Conservation (phyloP, 1,140 invertebrate species). For the Diplogasteroides magnus region DNA sequence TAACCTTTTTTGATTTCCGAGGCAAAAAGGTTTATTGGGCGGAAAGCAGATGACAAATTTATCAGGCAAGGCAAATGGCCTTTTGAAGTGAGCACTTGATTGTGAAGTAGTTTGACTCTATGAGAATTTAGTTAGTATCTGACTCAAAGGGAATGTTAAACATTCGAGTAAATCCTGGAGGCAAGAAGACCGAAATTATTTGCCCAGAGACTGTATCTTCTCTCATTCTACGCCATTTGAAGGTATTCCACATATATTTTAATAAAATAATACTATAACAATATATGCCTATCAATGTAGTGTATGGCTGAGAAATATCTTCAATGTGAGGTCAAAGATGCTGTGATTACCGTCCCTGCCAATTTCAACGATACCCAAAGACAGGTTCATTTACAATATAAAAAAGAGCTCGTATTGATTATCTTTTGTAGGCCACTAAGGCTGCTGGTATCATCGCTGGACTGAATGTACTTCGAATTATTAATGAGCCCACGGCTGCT, state of each 20-base stretch:
- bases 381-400: constrained; percentile 61
- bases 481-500: constrained; percentile 61
- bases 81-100: background rate
- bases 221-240: background rate
- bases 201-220: background rate
- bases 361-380: constrained; percentile 62
- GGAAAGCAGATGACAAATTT: background rate
- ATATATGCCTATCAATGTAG: too few species aligned
- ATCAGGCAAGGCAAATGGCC: background rate
- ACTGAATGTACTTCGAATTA: constrained; percentile 61
- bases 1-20: background rate
- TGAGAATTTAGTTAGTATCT: background rate
- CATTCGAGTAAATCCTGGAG: background rate
- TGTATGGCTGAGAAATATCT: background rate
- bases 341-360: constrained; percentile 64
- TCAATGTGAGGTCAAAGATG: constrained; percentile 62
- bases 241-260: background rate
- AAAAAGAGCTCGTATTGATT: constrained; percentile 78
- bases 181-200: background rate
- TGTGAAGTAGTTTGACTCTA: background rate
- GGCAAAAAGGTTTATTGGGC: background rate
- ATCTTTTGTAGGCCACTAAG: constrained; percentile 60
- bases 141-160: background rate
- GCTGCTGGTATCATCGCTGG: constrained; percentile 61
- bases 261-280: too few species aligned